phyloP scores from a whole-genome alignment of 2,113 vertebrate species.

The Corydoras sp. region DNA sequence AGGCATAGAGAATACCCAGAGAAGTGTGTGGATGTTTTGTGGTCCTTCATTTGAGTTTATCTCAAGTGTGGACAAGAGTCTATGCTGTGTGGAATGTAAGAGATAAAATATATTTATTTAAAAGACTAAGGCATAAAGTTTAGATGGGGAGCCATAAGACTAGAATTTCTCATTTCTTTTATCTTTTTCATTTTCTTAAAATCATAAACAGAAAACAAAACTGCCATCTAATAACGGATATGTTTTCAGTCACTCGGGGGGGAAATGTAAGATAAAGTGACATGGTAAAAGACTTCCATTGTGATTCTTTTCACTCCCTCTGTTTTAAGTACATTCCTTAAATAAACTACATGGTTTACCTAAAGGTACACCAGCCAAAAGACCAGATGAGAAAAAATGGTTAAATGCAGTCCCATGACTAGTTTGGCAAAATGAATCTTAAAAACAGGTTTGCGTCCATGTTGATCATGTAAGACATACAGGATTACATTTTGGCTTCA shows the following conservation, averaged over 20 bases:
- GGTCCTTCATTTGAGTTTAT: neutral
- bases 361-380: too few species aligned
- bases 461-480: too few species aligned
- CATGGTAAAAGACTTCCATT: neutral
- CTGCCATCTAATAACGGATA: neutral
- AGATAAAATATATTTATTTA: neutral
- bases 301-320: neutral
- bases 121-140: neutral
- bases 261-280: neutral
- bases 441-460: too few species aligned
- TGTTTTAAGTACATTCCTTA: neutral
- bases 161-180: neutral
- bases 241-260: neutral
- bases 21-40: neutral
- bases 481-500: too few species aligned
- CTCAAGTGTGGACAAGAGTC: neutral
- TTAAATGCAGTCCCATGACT: too few species aligned
- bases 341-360: neutral
- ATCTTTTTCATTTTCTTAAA: neutral
- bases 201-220: neutral
- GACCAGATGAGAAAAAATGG: too few species aligned
- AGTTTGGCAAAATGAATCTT: too few species aligned
- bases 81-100: neutral
- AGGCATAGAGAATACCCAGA: neutral
- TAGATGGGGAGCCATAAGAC: neutral